A percentile compares a stretch with the other conserved stretches of the same genome.
Evolutionary conservation across 2,888 invertebrate species (phyloP).

Genomic region (Gonocerus acuteangulatus): DNA sequence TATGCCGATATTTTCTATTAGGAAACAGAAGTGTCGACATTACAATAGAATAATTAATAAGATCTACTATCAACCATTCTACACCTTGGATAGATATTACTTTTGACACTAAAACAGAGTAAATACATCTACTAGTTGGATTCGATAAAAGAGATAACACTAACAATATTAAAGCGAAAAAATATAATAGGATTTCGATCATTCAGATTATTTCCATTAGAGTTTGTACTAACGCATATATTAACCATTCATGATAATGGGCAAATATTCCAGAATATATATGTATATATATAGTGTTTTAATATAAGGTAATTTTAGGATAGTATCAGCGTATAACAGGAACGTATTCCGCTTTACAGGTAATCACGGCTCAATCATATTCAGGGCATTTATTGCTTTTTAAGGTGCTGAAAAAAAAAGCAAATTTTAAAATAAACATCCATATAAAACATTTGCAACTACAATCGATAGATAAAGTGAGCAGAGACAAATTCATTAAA

Average conservation of each 20-base stretch:
- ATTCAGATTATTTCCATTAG: no score
- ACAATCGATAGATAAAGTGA: constrained; percentile 17
- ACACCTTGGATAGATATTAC: background rate
- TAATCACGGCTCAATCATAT: no score
- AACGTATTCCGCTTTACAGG: no score
- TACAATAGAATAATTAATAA: constrained; percentile 16
- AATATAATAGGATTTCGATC: background rate
- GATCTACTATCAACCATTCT: constrained; percentile 19
- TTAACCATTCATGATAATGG: no score
- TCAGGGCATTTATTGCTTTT: no score
- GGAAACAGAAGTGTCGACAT: constrained; percentile 12
- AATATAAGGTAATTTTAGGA: no score
- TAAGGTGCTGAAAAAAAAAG: background rate
- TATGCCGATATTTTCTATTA: background rate
- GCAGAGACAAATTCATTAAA: constrained; percentile 19
- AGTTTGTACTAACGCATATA: no score
- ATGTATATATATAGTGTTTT: no score
- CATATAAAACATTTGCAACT: background rate
- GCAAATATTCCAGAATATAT: no score
- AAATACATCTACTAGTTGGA: constrained; percentile 14
- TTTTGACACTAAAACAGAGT: background rate
- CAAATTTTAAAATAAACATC: background rate
- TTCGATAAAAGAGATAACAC: background rate
- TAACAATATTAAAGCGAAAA: constrained; percentile 12
- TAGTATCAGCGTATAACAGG: no score